Evolutionary conservation across 2,888 invertebrate species (phyloP), one percentile per base, ranked within the genome.

Genomic region (Andrena dorsata): DNA sequence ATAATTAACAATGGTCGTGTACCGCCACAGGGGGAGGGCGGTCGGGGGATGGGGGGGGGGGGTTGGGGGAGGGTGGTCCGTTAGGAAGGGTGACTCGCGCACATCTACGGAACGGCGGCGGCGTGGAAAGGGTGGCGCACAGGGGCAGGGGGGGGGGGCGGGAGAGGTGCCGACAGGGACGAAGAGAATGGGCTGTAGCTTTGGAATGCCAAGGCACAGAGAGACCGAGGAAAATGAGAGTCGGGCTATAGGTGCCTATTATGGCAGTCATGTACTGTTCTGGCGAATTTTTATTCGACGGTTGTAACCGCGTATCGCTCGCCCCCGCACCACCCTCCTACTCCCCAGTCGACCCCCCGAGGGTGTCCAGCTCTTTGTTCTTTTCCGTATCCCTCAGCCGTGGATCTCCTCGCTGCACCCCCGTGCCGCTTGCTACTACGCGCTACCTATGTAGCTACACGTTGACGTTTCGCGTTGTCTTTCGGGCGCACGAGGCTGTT

Each of bases 1-100:
- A 93, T 93, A 94, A 94, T 94, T 94, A 94, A 94, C 93, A 93
- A 93, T 92, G 92, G 91, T 87, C 90, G 89, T 90, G 90, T 90
- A 89, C 87, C 89, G 83, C 88, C 87, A 86, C 88, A 76, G 87
- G 84, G 85, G 76, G 58, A 20, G 20, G n/a, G 32, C 20, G 61
- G 61, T 3, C 30, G 30, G 61, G 16, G 77, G 83, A n/a, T n/a
- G 30, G 28, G 83, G 49, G 16, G 3, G n/a, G 53, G 30, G 28
- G 83, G 49, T 2, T 16, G n/a, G 53, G 3, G 84, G 81, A 76
- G 77, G 84, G 84, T 82, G 85, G 84, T 82, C 74, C 86, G 78
- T 86, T 68, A 80, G 80, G 72, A 77, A 83, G 86, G 86, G 87
- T 81, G 85, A 69, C 69, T 76, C 56, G 32, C 69, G 85, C 79